These are phyloP conservation scores for Procambarus virginalis DNA, from an alignment of 1,140 invertebrate species.

Conservation along the genomic window DNA sequence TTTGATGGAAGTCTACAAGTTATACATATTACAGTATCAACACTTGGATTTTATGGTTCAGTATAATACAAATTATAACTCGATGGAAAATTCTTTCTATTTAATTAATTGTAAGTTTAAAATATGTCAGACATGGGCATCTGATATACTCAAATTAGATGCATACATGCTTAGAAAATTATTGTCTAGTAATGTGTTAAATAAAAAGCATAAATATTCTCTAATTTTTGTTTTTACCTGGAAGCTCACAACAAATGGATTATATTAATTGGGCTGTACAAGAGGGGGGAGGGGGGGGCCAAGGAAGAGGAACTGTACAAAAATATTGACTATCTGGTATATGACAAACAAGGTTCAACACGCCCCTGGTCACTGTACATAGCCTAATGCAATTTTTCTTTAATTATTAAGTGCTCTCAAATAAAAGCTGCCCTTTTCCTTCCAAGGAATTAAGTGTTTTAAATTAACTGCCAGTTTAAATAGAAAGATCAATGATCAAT, in stretches of 20 bases:
- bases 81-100: no score
- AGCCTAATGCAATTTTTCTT: neutral
- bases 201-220: neutral
- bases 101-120: no score
- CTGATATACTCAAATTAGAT: no score
- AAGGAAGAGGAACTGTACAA: constrained; percentile 18
- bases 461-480: neutral
- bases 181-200: neutral
- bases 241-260: constrained; percentile 32
- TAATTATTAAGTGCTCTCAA: neutral
- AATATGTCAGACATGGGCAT: no score
- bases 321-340: constrained; percentile 26
- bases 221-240: neutral
- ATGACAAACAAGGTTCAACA: constrained; percentile 17
- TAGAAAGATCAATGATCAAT: neutral
- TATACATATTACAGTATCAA: no score
- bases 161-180: neutral
- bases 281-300: neutral
- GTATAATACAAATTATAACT: no score
- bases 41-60: no score
- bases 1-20: no score
- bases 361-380: neutral
- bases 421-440: neutral
- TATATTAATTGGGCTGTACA: neutral
- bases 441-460: neutral